phyloP scores from a whole-genome alignment of 2,113 vertebrate genomes.

The Cyprinodon tularosa region DNA sequence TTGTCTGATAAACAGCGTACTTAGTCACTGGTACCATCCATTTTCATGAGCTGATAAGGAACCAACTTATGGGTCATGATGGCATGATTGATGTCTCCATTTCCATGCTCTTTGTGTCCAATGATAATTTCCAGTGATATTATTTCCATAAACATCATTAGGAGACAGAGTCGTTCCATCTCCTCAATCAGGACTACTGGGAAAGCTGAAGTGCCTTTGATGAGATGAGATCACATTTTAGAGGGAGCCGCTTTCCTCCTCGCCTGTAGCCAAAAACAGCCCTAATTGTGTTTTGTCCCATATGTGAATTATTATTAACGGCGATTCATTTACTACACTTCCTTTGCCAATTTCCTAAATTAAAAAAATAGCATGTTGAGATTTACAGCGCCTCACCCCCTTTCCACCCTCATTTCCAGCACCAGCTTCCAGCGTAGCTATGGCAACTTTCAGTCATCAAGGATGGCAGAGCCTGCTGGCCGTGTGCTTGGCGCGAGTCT shows the following conservation, averaged over 20 bases:
- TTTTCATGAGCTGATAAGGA: conserved; percentile 56
- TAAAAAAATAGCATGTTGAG: conserved; percentile 79
- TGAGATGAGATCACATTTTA: conserved; percentile 76
- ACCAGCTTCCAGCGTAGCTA: conserved; percentile 75
- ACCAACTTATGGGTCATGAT: conserved; percentile 53
- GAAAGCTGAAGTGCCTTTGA: conserved; percentile 76
- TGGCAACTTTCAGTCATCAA: conserved; percentile 80
- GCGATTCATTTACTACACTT: conserved; percentile 81
- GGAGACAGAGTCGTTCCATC: conserved; percentile 51
- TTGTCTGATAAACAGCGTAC: conserved; percentile 43
- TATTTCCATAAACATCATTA: conserved; percentile 73
- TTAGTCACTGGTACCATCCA: conserved; percentile 28
- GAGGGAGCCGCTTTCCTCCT: conserved; percentile 65
- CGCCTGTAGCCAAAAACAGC: conserved; percentile 77
- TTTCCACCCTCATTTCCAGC: conserved; percentile 52
- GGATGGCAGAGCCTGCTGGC: conserved; percentile 70
- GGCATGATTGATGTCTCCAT: conserved; percentile 64
- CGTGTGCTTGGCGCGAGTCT: conserved; percentile 77
- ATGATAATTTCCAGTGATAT: conserved; percentile 62
- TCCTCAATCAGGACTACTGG: conserved; percentile 69
- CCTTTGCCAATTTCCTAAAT: conserved; percentile 81
- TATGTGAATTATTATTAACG: conserved; percentile 83
- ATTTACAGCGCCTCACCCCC: conserved; percentile 59
- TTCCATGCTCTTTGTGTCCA: conserved; percentile 53
- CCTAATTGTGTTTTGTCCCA: conserved; percentile 78